Conservation (phyloP, 2,113 vertebrate genomes). For the Dasypus novemcinctus region DNA sequence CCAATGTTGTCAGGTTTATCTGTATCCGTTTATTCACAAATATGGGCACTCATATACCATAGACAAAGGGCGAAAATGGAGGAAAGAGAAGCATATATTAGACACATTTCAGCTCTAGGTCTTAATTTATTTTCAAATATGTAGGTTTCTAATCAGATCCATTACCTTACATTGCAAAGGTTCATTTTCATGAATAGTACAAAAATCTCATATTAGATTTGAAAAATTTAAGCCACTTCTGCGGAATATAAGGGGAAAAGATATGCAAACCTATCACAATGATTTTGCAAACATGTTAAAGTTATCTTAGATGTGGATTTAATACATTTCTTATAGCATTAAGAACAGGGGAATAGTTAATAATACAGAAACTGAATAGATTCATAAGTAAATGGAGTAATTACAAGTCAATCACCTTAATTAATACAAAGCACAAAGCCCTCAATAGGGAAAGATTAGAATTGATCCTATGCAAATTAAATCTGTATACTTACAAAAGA, state of each 20-base stretch:
- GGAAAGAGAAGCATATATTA: neutral
- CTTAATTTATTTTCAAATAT: neutral
- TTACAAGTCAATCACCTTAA: slow-evolving; percentile 81
- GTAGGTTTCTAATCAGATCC: neutral
- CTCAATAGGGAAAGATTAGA: slow-evolving; percentile 79
- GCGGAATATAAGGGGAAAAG: slow-evolving; percentile 17
- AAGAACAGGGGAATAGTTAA: slow-evolving; percentile 44
- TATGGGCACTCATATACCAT: neutral
- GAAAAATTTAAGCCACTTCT: slow-evolving; percentile 43
- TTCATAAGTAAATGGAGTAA: slow-evolving; percentile 69
- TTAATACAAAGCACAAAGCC: slow-evolving; percentile 79
- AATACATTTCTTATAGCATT: slow-evolving; percentile 52
- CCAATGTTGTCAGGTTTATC: neutral
- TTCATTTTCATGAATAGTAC: neutral
- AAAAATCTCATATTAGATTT: slow-evolving; percentile 51
- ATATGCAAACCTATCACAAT: slow-evolving; percentile 37
- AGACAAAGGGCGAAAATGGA: neutral
- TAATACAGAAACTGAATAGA: slow-evolving; percentile 72
- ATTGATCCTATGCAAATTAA: slow-evolving; percentile 78
- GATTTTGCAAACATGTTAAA: slow-evolving; percentile 80
- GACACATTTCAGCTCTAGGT: neutral
- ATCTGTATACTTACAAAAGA: slow-evolving; percentile 58
- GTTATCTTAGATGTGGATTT: slow-evolving; percentile 74
- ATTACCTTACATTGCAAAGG: neutral
- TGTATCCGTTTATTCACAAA: neutral